A percentile compares a stretch with the other conserved stretches of the same genome.
Evolutionary conservation across 2,113 vertebrate genomes (phyloP).

Genomic region (Phalacrocorax aristotelis): DNA sequence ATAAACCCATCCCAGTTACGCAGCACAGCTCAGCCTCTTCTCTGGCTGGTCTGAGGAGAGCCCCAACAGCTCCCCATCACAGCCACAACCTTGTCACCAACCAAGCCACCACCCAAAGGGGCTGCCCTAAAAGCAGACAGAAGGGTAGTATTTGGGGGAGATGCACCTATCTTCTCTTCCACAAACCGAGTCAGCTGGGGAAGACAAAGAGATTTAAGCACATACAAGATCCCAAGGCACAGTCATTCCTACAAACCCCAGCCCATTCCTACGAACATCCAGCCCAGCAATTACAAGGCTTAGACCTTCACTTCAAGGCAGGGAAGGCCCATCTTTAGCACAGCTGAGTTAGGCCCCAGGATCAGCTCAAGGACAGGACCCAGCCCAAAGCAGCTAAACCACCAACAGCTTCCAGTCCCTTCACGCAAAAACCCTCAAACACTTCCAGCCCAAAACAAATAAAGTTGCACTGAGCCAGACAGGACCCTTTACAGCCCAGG

Average conservation of each 20-base stretch:
- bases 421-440: background rate
- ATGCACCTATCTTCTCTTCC: background rate
- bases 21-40: background rate
- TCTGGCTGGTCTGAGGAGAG: background rate
- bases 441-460: conserved; percentile 27
- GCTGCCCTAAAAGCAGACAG: background rate
- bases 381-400: background rate
- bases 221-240: background rate
- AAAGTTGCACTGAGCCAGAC: background rate
- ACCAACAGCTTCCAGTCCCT: background rate
- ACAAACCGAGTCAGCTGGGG: background rate
- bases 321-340: background rate
- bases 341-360: background rate
- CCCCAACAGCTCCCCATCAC: background rate
- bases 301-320: background rate
- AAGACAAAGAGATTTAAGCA: background rate
- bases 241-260: background rate
- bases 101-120: background rate
- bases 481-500: conserved; percentile 8
- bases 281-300: background rate
- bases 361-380: background rate
- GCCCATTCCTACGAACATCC: background rate
- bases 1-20: background rate
- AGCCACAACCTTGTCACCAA: background rate
- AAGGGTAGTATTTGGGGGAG: background rate